Evolutionary conservation across 2,888 invertebrate genomes (phyloP), one percentile per base, ranked within the genome.

Genomic region (Pandemis corylana): DNA sequence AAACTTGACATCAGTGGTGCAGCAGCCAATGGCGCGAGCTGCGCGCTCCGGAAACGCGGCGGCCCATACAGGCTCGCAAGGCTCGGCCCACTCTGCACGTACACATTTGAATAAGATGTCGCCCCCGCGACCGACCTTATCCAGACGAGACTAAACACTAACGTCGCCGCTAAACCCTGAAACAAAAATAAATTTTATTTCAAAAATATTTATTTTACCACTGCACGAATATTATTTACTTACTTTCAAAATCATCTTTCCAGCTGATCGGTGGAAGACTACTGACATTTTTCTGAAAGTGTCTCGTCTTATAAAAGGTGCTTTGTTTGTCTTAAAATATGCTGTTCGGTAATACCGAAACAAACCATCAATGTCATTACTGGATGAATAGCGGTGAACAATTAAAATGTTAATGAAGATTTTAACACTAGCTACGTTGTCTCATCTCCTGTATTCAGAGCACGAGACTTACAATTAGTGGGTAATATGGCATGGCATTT

Each of bases 301-400:
- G 82, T 77, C 84, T 81, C 87, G 79, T 85, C 89, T 93, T 94
- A 90, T 94, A 94, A 91, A 88, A 89, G 88, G 79, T 81, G 82
- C 87, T 88, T 91, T 90, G 89, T 90, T 90, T 86, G 85, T 84
- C 80, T 79, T 87, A 88, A 94, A 90, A 90, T 93, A 92, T 93
- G 85, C 90, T 85, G 87, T 92, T 90, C 90, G 86, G 91, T 90
- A 91, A 93, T 87, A 93, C 91, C 91, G 92, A 93, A 91, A 93
- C 93, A 90, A 94, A 94, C 88, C 88, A 90, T 88, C 94, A 94
- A 94, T 94, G 94, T 92, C 94, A 87, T 87, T 87, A 90, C 85
- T 86, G 85, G 83, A 84, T 90, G 91, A 93, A 93, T 89, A 90
- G 91, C 79, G 83, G 83, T 80, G 77, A 88, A 94, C 93, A 94